Conservation (phyloP, 1,140 invertebrate species). For the Amyelois transitella region DNA sequence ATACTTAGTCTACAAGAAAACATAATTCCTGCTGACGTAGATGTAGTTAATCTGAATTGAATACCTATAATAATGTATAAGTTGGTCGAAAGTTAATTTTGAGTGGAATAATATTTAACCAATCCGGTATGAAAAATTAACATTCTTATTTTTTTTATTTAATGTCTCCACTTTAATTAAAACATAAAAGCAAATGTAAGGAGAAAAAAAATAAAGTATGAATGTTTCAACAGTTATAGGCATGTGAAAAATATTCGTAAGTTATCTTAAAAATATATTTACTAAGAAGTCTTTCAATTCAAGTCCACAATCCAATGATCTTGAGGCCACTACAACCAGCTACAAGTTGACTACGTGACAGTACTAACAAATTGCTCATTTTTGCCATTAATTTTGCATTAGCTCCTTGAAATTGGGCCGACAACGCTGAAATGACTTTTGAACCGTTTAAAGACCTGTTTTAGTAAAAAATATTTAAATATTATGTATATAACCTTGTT, state of each 20-base stretch:
- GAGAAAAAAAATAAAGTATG: no score
- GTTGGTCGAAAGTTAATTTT: no score
- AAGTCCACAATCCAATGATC: slow-evolving; percentile 28
- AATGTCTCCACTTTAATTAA: no score
- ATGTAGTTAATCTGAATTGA: background rate
- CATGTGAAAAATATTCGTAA: background rate
- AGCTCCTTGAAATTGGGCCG: slow-evolving; percentile 23
- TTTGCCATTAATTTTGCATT: slow-evolving; percentile 23
- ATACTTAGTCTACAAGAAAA: no score
- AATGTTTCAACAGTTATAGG: no score
- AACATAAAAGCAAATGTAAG: no score
- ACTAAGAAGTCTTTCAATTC: slow-evolving; percentile 23
- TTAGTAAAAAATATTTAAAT: no score
- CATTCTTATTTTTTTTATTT: no score
- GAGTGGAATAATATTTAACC: no score
- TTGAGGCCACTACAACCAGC: slow-evolving; percentile 32
- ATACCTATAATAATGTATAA: background rate
- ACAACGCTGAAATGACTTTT: slow-evolving; percentile 6
- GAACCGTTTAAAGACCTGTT: no score
- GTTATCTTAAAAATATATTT: slow-evolving; percentile 29
- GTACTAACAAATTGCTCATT: slow-evolving; percentile 31
- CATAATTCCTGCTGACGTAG: background rate
- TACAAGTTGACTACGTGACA: slow-evolving; percentile 35
- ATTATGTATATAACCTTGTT: no score
- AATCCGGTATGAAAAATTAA: no score